Base-by-base conservation (phyloP, 2,113 vertebrate genomes). In the Excalfactoria chinensis region DNA sequence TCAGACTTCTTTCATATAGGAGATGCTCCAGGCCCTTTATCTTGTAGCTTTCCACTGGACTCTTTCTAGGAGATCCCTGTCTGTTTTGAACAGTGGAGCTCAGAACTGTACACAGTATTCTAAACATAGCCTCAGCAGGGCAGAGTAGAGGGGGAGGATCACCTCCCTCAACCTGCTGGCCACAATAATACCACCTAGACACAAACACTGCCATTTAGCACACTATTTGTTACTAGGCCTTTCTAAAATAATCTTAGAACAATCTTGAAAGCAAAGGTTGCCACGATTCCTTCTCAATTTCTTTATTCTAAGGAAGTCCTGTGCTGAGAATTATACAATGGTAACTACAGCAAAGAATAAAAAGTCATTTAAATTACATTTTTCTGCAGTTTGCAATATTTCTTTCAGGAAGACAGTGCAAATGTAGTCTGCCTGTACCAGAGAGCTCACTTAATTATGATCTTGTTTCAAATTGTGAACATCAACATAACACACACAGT, bases 221-320 rank as follows among this genome's bases (percentile, higher is more conserved):
- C 89, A 89, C 78, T 68, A 89, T 76, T 92, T 91, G 77, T 91
- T 58, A 44, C 63, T 83, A 75, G 35, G 76, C 44, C 51, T 78
- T 77, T 79, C 84, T 84, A 51, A 84, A 73, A 56, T 77, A 80
- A 82, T 80, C 88, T 53, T 11, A 73, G 37, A 94, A 56, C 21
- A 91, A 53, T 62, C 67, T 85, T 83, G 40, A 41, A 92, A 84
- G 89, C 30, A 83, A 89, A 63, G 56, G 48, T 81, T 92, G 79
- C 75, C 41, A 74, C 41, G 19, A 71, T 67, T 96, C 81, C 26
- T 60, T 71, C 90, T 58, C 51, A 46, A 51, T 90, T 95, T 70
- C n/a, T 64, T 66, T 49, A 95, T 92, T 95, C 53, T 86, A 94
- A 87, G 92, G 49, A 69, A 48, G n/a, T 72, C 87, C 79, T 77